These are phyloP conservation scores for Danio jaintianensis DNA, from an alignment of 2,797 vertebrate genomes.

Conservation along the genomic window DNA sequence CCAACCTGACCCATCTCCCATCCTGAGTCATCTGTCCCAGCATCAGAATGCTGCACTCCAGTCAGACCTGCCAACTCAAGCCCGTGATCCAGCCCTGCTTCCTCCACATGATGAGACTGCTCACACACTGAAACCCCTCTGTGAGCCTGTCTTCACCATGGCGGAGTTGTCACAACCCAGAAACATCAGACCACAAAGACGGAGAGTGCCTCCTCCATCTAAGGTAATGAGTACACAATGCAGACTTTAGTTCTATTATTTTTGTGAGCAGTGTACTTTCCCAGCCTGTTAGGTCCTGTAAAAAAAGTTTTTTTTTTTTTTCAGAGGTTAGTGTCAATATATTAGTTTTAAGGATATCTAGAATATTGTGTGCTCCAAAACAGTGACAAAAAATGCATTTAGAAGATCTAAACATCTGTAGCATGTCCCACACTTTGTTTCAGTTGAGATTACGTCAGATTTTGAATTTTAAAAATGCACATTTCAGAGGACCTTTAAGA, in stretches of 20 bases:
- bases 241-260: neutral
- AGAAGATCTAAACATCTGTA: too few species aligned
- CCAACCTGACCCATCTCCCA: conserved; percentile 94
- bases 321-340: too few species aligned
- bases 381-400: too few species aligned
- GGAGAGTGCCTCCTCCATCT: conserved; percentile 88
- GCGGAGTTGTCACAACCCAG: conserved; percentile 78
- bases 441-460: too few species aligned
- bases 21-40: conserved; percentile 92
- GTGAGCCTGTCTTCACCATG: conserved; percentile 64
- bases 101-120: conserved; percentile 69
- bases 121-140: conserved; percentile 69
- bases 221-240: conserved; percentile 78
- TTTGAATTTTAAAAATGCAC: too few species aligned
- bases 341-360: too few species aligned
- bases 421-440: too few species aligned
- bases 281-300: too few species aligned
- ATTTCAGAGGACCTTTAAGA: too few species aligned
- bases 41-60: conserved; percentile 75
- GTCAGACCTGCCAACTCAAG: conserved; percentile 69
- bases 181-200: conserved; percentile 88
- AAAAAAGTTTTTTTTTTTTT: too few species aligned
- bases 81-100: conserved; percentile 64
- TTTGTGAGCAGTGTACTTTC: neutral
- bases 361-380: too few species aligned